These are phyloP conservation scores for Dusona sp. DNA, from an alignment of 2,888 invertebrate species.

Conservation along the genomic window DNA sequence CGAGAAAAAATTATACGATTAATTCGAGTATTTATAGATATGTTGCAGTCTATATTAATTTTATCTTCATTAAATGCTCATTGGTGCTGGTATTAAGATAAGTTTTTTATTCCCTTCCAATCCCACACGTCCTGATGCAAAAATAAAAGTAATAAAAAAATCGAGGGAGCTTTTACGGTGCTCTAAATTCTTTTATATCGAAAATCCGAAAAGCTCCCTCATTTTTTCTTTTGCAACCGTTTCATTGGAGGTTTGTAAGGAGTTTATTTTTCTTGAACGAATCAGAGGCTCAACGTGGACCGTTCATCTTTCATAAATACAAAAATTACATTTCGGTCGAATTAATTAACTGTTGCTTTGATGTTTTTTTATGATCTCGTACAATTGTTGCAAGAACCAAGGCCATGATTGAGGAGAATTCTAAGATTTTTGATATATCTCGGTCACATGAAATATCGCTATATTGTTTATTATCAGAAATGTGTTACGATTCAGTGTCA, in stretches of 20 bases:
- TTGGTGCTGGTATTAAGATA: conserved; percentile 81
- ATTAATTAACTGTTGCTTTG: conserved; percentile 19
- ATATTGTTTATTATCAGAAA: conserved; percentile 2
- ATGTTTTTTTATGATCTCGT: conserved; percentile 3
- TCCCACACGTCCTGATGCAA: neutral
- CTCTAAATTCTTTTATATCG: neutral
- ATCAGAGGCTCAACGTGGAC: conserved; percentile 18
- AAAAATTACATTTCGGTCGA: conserved; percentile 17
- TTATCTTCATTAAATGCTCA: conserved; percentile 82
- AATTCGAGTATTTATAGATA: conserved; percentile 79
- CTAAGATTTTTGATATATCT: neutral
- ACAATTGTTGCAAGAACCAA: neutral
- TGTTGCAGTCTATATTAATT: conserved; percentile 74
- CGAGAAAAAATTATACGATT: conserved; percentile 74
- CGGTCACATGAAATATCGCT: neutral
- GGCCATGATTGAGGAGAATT: conserved; percentile 2
- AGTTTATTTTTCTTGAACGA: conserved; percentile 55
- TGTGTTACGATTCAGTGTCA: neutral
- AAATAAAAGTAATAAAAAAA: neutral
- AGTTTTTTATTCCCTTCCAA: conserved; percentile 56
- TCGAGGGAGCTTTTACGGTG: neutral
- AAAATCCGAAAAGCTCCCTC: neutral
- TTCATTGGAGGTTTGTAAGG: conserved; percentile 20
- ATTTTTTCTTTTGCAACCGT: neutral
- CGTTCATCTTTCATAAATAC: conserved; percentile 20